Evolutionary conservation across 2,888 invertebrate genomes (phyloP), one percentile per base, ranked within the genome.

Genomic region (Leptopilina drosophilae): DNA sequence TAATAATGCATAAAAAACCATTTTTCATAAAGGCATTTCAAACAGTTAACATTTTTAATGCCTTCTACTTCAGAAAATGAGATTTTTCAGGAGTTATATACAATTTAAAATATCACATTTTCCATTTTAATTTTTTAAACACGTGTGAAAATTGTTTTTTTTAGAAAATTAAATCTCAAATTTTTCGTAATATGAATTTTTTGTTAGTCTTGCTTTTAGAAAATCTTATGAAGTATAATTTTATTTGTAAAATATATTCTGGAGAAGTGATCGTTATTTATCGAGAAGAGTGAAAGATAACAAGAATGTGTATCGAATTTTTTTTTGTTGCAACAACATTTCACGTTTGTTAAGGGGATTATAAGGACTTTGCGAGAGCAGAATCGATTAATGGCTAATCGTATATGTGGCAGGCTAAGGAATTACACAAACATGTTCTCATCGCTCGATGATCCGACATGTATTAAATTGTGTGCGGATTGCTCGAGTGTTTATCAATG

Each of bases 401-500:
- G 14, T 64, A 40, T 33, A 12, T 12, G 33, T 12, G 14, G 33
- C 33, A 14, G 14, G 14, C 20, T 33, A 33, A 64, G 33, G 64
- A 26, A 20, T 64, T 14, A 64, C 33, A 14, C 40, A 64, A 64
- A 64, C 64, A 33, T 64, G 40, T 64, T 64, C 64, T 64, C 40
- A 14, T 62, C 33, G 33, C 11, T 12, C 20, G 20, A 64, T 64
- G 20, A 26, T 20, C 9, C n/a, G 26, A 14, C 64, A 64, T 64
- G 9, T 11, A 64, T 64, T 33, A 40, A 40, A 64, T 20, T 64
- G 33, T 64, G 33, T 64, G 64, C 33, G 33, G 40, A 64, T 64
- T 14, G 40, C 64, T 64, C 20, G 40, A 64, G 40, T 64, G 40
- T 64, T 64, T 64, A 64, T 64, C 64, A 12, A 64, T 33, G 33